These are phyloP conservation scores for Sympetrum striolatum DNA, from an alignment of 2,888 invertebrate species.

Conservation along the genomic window DNA sequence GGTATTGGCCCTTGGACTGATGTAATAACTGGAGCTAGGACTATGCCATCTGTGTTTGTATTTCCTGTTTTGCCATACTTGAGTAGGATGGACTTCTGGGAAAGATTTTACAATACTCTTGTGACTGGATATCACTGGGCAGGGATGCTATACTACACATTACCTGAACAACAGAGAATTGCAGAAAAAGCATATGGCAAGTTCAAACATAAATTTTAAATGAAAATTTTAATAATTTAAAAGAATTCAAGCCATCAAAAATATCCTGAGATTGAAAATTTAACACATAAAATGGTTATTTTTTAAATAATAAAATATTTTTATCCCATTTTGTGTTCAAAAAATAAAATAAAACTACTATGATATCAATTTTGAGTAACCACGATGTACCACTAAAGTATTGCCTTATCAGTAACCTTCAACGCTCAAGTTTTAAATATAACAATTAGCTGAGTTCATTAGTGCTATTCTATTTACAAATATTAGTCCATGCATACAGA, in stretches of 20 bases:
- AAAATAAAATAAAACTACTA: too few relatives aligned
- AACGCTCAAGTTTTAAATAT: too few relatives aligned
- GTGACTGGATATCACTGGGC: neutral
- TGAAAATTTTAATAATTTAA: neutral
- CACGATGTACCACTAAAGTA: too few relatives aligned
- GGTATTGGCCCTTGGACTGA: constrained; percentile 20
- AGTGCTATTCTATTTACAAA: too few relatives aligned
- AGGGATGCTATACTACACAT: neutral
- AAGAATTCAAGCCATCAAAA: neutral
- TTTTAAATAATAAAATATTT: too few relatives aligned
- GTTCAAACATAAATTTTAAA: neutral
- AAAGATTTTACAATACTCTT: neutral
- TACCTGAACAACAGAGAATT: neutral
- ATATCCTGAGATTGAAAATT: neutral
- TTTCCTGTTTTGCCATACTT: neutral
- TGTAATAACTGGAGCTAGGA: neutral
- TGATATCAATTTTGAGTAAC: too few relatives aligned
- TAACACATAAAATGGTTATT: too few relatives aligned
- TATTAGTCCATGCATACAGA: too few relatives aligned
- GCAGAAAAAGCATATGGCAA: constrained; percentile 6
- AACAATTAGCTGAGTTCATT: too few relatives aligned
- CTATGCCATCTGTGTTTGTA: neutral
- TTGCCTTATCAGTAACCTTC: too few relatives aligned
- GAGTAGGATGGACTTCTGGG: neutral
- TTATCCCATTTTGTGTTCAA: too few relatives aligned